A percentile compares a stretch with the other conserved stretches of the same genome.
These are phyloP conservation scores for Drosophila kanapiae DNA, from an alignment of 1,140 invertebrate genomes.

Conservation along the genomic window DNA sequence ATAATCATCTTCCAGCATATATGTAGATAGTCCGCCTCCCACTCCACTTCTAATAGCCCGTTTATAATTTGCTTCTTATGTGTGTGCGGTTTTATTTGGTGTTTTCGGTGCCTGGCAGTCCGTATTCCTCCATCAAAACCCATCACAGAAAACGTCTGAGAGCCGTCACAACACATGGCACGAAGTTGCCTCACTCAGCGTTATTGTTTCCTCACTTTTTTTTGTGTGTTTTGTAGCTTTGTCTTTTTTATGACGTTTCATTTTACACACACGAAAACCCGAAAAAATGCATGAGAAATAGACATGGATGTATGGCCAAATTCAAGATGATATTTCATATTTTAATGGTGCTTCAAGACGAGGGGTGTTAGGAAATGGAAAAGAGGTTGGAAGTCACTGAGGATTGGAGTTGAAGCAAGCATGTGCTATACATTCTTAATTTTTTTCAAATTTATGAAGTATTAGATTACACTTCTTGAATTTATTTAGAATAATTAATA, in stretches of 20 bases:
- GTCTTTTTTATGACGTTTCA: conserved; percentile 77
- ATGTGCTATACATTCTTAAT: neutral
- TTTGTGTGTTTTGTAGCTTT: conserved; percentile 21
- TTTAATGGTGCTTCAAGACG: conserved; percentile 6
- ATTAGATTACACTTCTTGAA: neutral
- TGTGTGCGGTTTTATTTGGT: conserved; percentile 21
- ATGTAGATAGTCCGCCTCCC: conserved; percentile 17
- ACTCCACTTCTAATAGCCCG: conserved; percentile 48
- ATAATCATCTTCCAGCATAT: conserved; percentile 24
- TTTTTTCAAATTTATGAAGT: neutral
- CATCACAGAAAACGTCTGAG: conserved; percentile 29
- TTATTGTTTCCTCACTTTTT: conserved; percentile 51
- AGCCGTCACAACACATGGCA: conserved; percentile 52
- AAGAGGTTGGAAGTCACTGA: conserved; percentile 1
- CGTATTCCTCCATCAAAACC: conserved; percentile 43
- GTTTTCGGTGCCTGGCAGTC: neutral
- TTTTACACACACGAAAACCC: conserved; percentile 58
- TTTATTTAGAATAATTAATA: neutral
- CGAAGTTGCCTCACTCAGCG: conserved; percentile 45
- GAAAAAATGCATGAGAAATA: conserved; percentile 25
- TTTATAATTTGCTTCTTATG: conserved; percentile 43
- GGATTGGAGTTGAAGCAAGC: neutral
- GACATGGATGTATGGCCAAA: conserved; percentile 26
- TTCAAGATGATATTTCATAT: conserved; percentile 46
- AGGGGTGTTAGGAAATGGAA: conserved; percentile 1